Evolutionary conservation across 2,797 vertebrate genomes (phyloP).

Genomic region (Chiloscyllium punctatum): DNA sequence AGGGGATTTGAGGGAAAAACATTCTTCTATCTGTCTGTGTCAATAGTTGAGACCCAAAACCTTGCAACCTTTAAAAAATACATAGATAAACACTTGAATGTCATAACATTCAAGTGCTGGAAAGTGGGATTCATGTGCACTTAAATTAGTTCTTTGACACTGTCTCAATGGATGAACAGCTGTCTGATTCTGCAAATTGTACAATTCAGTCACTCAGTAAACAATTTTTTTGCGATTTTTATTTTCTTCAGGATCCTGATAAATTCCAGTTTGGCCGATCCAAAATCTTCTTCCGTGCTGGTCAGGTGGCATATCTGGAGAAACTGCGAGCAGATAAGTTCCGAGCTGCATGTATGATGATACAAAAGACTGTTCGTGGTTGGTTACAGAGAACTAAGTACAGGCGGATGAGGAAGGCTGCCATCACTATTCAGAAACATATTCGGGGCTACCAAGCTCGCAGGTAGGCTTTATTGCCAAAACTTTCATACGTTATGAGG

Average conservation of each 20-base stretch:
- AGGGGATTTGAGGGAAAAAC: no score
- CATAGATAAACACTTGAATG: no score
- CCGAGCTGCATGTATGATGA: constrained; percentile 81
- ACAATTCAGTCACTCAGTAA: not conserved
- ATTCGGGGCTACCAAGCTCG: constrained; percentile 74
- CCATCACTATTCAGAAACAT: constrained; percentile 68
- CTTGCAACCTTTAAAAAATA: no score
- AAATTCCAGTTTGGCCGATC: constrained; percentile 91
- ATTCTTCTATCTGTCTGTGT: no score
- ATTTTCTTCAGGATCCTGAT: constrained; percentile 73
- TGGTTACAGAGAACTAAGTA: constrained; percentile 81
- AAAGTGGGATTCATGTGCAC: no score
- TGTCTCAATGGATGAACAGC: no score
- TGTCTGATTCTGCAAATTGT: no score
- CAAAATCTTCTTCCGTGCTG: constrained; percentile 96
- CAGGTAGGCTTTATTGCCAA: constrained; percentile 62
- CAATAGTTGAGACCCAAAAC: no score
- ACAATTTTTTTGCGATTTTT: not conserved
- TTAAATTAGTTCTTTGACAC: no score
- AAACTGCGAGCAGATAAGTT: constrained; percentile 84
- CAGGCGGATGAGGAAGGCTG: constrained; percentile 58
- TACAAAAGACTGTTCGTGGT: constrained; percentile 86
- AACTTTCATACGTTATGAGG: not conserved
- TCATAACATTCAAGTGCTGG: no score
- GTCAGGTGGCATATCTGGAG: constrained; percentile 93